These are phyloP conservation scores for Andricus curvator DNA, from an alignment of 2,888 invertebrate species.

Conservation along the genomic window DNA sequence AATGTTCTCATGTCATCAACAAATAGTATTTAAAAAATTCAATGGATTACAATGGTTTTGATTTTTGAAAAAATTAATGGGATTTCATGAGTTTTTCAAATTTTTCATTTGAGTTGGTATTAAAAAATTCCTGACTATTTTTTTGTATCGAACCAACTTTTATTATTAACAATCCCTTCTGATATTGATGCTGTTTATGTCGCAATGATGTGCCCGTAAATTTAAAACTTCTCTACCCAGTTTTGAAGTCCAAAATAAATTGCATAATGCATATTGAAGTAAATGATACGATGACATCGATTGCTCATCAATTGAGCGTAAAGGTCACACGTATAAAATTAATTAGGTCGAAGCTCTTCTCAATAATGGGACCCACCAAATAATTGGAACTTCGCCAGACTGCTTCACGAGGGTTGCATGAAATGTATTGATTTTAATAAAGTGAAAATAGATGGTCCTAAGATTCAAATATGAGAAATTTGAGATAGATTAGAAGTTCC, in stretches of 20 bases:
- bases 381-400: constrained; percentile 6
- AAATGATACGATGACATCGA: not conserved
- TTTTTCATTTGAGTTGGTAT: too few relatives aligned
- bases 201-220: not conserved
- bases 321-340: not conserved
- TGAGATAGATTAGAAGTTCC: not conserved
- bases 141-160: too few relatives aligned
- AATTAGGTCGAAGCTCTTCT: not conserved
- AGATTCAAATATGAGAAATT: not conserved
- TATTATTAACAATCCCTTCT: too few relatives aligned
- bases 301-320: constrained; percentile 1
- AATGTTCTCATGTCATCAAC: too few relatives aligned
- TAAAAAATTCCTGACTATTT: too few relatives aligned
- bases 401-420: not conserved
- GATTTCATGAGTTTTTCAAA: too few relatives aligned
- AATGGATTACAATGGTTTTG: too few relatives aligned
- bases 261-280: not conserved
- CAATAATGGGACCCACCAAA: constrained; percentile 2
- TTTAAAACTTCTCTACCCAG: not conserved
- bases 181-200: too few relatives aligned
- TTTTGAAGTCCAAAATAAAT: not conserved
- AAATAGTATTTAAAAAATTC: too few relatives aligned
- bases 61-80: too few relatives aligned
- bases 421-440: not conserved
- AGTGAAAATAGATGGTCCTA: not conserved